Evolutionary conservation across 2,888 invertebrate species (phyloP), one percentile per base, ranked within the genome.

Genomic region (Cheilosia scutellata): DNA sequence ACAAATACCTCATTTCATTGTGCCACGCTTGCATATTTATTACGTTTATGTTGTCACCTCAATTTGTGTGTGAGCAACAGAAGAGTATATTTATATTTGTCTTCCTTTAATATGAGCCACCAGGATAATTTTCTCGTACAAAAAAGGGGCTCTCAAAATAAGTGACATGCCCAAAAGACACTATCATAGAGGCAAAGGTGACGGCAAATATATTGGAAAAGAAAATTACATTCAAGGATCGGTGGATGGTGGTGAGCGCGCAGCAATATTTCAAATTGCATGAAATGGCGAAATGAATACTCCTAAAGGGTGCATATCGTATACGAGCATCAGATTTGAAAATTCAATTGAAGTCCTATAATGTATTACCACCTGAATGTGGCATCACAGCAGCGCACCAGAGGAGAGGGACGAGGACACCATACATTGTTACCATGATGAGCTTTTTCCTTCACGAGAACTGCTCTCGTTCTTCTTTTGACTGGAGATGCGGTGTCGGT

Each of bases 311-410:
- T 77, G 72, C 86, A 82, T 37, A 37, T 37, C 37, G 37, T 37
- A 37, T 82, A 77, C 82, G 76, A 82, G 82, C 71, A 82, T 86
- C 86, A 86, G 82, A 86, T 86, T 86, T 86, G 72, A 82, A 82
- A 86, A 86, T 82, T 86, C 86, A 86, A 86, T 86, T 82, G 86
- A 82, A 72, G 76, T 47, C 47, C 51, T 58, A 71, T 77, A 80
- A 82, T 86, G 72, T 76, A 86, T 82, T 77, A 70, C 63, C 86
- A 72, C 80, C 77, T 77, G 82, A 63, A 60, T 68, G 71, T 71
- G 75, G 70, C 66, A 63, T 37, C 29, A 57, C 53, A 25, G 65
- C 33, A 57, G 31, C 33, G 57, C 72, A 47, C 60, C 47, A 4
- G 13, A 29, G 16, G 5, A 2, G n/a, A 16, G 44, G 44, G 40